phyloP scores from a whole-genome alignment of 2,113 vertebrate genomes.

The Hemiscyllium ocellatum region DNA sequence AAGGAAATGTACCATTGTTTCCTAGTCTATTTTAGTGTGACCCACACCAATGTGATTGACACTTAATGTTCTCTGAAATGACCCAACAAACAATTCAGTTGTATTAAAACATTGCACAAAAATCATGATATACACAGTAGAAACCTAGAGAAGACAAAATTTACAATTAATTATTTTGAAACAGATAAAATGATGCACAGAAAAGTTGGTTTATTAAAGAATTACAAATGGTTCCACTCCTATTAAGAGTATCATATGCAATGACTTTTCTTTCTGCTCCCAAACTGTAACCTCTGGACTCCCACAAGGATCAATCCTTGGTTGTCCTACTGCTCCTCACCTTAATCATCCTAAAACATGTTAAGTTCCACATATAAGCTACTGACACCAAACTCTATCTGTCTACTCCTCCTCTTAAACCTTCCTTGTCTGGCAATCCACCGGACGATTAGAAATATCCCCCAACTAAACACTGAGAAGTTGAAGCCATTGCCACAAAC shows the following conservation, averaged over 20 bases:
- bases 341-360: neutral
- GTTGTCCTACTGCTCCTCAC: neutral
- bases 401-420: no score
- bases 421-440: no score
- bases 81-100: no score
- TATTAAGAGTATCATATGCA: neutral
- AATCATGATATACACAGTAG: neutral
- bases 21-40: no score
- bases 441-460: no score
- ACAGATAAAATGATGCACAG: neutral
- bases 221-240: neutral
- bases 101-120: neutral
- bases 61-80: no score
- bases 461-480: no score
- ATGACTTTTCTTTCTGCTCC: neutral
- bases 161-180: neutral
- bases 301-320: neutral
- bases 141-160: neutral
- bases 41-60: no score
- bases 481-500: no score
- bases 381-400: neutral
- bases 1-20: no score
- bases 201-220: neutral
- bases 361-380: neutral
- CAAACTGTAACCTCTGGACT: neutral